phyloP scores from a whole-genome alignment of 2,888 invertebrate species.

The Drosophila borborema region DNA sequence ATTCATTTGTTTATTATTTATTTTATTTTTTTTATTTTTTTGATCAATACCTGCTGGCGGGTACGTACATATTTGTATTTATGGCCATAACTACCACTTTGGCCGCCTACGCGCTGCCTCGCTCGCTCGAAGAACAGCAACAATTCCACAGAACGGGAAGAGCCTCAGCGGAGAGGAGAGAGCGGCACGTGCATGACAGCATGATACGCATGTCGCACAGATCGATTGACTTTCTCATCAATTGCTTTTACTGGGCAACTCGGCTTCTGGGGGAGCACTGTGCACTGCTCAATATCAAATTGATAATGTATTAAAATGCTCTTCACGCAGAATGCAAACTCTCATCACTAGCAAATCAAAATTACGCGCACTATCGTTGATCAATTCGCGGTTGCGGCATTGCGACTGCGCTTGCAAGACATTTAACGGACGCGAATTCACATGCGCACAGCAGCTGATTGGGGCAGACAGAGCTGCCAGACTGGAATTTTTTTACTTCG shows the following conservation, averaged over 20 bases:
- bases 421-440: conserved; percentile 48
- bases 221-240: conserved; percentile 29
- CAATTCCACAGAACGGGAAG: conserved; percentile 31
- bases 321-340: conserved; percentile 30
- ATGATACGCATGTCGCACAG: conserved; percentile 20
- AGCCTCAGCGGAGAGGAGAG: conserved; percentile 21
- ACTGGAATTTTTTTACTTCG: not conserved
- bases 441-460: conserved; percentile 62
- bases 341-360: conserved; percentile 22
- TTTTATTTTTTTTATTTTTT: conserved; percentile 1
- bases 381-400: conserved; percentile 52
- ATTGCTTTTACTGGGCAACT: conserved; percentile 8
- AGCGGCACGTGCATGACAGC: conserved; percentile 22
- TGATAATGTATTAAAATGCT: conserved; percentile 26
- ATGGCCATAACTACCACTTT: conserved; percentile 79
- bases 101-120: conserved; percentile 66
- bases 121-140: conserved; percentile 54
- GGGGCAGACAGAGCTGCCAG: conserved; percentile 36
- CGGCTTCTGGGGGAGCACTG: not conserved
- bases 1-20: conserved; percentile 22
- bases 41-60: conserved; percentile 73
- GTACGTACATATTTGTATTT: conserved; percentile 75
- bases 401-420: conserved; percentile 64
- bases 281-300: not conserved
- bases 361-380: conserved; percentile 18